These are phyloP conservation scores for Cacoxenus indagator DNA, from an alignment of 2,888 invertebrate genomes.

Conservation along the genomic window DNA sequence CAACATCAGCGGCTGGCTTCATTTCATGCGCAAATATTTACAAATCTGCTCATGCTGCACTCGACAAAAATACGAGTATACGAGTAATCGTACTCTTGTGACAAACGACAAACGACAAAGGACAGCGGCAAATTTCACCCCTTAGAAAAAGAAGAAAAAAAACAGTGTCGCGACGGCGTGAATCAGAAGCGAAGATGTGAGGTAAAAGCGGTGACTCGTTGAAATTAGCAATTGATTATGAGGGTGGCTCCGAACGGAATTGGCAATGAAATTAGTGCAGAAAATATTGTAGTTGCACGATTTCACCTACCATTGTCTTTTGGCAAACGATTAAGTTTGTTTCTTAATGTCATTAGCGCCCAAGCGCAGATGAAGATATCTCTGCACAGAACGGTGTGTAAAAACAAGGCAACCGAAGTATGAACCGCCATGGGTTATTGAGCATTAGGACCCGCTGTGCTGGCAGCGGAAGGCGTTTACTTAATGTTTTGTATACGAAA, in stretches of 20 bases:
- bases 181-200: not conserved
- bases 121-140: not conserved
- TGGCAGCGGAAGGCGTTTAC: slow-evolving; percentile 54
- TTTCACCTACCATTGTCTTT: not conserved
- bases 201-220: not conserved
- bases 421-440: not conserved
- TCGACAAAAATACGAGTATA: not conserved
- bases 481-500: slow-evolving; percentile 62
- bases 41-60: slow-evolving; percentile 39
- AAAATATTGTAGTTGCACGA: not conserved
- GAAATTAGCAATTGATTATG: slow-evolving; percentile 20
- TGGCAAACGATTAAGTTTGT: not conserved
- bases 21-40: slow-evolving; percentile 46
- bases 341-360: slow-evolving; percentile 12
- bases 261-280: slow-evolving; percentile 17
- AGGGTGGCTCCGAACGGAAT: slow-evolving; percentile 1
- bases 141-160: not conserved
- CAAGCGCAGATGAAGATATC: not conserved
- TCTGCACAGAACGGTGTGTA: no score
- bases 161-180: not conserved
- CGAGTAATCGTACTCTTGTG: no score
- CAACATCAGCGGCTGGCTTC: slow-evolving; percentile 6
- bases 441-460: not conserved
- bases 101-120: not conserved
- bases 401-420: not conserved